Conservation (phyloP, 2,888 invertebrate genomes). For the Cheilosia grossa region DNA sequence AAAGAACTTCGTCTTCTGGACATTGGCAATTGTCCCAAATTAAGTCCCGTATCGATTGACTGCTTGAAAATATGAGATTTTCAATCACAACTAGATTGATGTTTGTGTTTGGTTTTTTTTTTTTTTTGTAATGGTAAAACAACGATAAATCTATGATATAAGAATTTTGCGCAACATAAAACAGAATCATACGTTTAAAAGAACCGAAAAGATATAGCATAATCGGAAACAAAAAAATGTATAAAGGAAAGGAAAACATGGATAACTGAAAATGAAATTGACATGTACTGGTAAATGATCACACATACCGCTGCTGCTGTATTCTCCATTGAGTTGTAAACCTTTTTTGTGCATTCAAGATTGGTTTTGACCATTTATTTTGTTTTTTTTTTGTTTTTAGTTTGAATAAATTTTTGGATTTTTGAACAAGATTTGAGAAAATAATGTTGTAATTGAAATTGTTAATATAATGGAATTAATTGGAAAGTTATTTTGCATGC, state of each 20-base stretch:
- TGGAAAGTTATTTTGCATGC: slow-evolving; percentile 55
- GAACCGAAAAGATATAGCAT: slow-evolving; percentile 15
- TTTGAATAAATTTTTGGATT: slow-evolving; percentile 12
- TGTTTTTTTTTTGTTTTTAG: slow-evolving; percentile 27
- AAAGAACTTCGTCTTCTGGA: slow-evolving; percentile 79
- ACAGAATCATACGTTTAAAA: neutral
- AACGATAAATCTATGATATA: slow-evolving; percentile 26
- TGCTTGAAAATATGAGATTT: slow-evolving; percentile 76
- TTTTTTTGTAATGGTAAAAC: slow-evolving; percentile 16
- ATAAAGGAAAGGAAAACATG: slow-evolving; percentile 16
- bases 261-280: slow-evolving; percentile 39
- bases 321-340: slow-evolving; percentile 88
- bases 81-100: slow-evolving; percentile 55
- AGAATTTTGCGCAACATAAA: slow-evolving; percentile 39
- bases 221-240: slow-evolving; percentile 15
- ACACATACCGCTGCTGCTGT: slow-evolving; percentile 85
- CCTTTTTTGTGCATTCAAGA: slow-evolving; percentile 81
- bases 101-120: slow-evolving; percentile 13
- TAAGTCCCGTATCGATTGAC: slow-evolving; percentile 81
- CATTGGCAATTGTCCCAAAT: slow-evolving; percentile 80
- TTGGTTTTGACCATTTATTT: slow-evolving; percentile 73
- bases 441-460: slow-evolving; percentile 50
- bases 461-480: slow-evolving; percentile 51
- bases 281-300: slow-evolving; percentile 66
- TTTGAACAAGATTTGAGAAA: slow-evolving; percentile 66